Evolutionary conservation across 2,888 invertebrate species (phyloP).

Genomic region (Pandemis heparana): DNA sequence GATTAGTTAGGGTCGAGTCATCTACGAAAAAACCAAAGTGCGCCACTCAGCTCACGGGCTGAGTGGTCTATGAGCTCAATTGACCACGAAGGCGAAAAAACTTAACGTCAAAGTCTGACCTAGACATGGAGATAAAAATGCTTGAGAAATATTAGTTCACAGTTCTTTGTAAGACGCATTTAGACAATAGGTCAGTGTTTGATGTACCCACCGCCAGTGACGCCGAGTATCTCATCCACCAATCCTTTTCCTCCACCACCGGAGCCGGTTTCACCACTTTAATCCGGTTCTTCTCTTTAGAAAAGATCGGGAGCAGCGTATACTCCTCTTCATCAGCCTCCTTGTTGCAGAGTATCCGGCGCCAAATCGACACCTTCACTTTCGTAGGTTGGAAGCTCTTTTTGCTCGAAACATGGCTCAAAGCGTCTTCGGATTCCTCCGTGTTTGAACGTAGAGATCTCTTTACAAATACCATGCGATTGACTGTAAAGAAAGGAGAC

Average conservation of each 20-base stretch:
- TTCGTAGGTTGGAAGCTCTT: conserved; percentile 31
- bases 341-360: conserved; percentile 54
- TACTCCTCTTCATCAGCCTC: conserved; percentile 63
- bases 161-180: too few species aligned
- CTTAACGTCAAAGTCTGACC: too few species aligned
- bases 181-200: too few species aligned
- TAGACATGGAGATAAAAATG: too few species aligned
- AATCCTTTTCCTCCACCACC: conserved; percentile 57
- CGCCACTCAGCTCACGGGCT: too few species aligned
- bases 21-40: too few species aligned
- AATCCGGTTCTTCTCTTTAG: conserved; percentile 49
- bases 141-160: too few species aligned
- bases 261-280: conserved; percentile 45
- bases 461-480: conserved; percentile 51
- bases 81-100: too few species aligned
- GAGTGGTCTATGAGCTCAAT: too few species aligned
- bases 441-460: conserved; percentile 40
- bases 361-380: conserved; percentile 56
- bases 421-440: conserved; percentile 34
- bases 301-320: conserved; percentile 63
- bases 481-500: conserved; percentile 12
- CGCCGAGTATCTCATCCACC: conserved; percentile 70
- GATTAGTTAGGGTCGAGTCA: too few species aligned
- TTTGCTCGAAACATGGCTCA: conserved; percentile 6
- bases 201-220: conserved; percentile 58